Evolutionary conservation across 1,140 invertebrate genomes (phyloP).

Genomic region (Drosophila ironensis): DNA sequence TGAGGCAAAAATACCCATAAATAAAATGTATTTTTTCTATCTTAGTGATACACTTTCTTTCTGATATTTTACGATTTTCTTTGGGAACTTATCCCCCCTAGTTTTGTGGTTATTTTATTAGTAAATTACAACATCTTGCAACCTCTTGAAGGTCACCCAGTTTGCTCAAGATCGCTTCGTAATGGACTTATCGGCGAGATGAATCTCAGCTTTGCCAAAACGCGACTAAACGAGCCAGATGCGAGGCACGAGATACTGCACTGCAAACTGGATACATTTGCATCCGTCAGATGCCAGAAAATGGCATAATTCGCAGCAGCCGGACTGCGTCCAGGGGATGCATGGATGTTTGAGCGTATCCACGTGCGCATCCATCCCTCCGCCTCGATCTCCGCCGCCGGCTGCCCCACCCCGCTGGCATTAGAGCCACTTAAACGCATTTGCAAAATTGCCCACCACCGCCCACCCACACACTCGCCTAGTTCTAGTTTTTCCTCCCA

Average conservation of each 20-base stretch:
- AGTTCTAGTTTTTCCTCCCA: slow-evolving; percentile 29
- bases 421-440: slow-evolving; percentile 77
- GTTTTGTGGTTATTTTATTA: too few species aligned
- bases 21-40: too few species aligned
- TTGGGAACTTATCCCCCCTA: too few species aligned
- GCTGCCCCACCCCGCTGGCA: slow-evolving; percentile 63
- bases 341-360: slow-evolving; percentile 36
- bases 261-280: background rate
- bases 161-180: background rate
- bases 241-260: background rate
- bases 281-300: background rate
- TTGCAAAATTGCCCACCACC: slow-evolving; percentile 70
- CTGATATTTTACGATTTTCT: too few species aligned
- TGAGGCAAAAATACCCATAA: too few species aligned
- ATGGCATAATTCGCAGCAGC: slow-evolving; percentile 42
- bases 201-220: slow-evolving; percentile 55
- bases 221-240: slow-evolving; percentile 43
- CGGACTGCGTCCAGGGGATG: slow-evolving; percentile 9
- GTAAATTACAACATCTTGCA: too few species aligned
- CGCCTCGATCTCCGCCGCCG: slow-evolving; percentile 9
- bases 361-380: slow-evolving; percentile 52
- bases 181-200: slow-evolving; percentile 60
- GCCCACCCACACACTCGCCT: slow-evolving; percentile 58
- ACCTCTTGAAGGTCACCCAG: slow-evolving; percentile 10
- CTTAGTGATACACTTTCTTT: too few species aligned